Conservation (phyloP, 2,797 vertebrate species). For the Coregonus ussuriensis region DNA sequence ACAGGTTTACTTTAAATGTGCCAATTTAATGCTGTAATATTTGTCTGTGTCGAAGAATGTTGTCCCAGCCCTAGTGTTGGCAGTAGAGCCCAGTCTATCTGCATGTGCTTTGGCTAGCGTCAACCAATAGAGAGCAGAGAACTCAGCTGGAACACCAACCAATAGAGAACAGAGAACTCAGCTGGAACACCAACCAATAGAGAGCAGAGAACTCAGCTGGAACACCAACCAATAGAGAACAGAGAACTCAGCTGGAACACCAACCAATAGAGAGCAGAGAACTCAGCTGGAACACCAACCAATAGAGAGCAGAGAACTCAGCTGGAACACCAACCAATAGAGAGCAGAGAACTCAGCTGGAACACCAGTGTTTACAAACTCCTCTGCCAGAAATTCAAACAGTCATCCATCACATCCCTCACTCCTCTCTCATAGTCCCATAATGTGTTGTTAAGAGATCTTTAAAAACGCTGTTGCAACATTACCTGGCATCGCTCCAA, state of each 20-base stretch:
- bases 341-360: neutral
- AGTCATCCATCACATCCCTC: neutral
- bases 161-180: too few species aligned
- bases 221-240: too few species aligned
- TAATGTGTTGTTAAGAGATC: neutral
- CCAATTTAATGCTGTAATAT: neutral
- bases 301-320: too few species aligned
- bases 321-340: too few species aligned
- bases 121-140: too few species aligned
- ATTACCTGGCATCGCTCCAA: slow-evolving; percentile 2
- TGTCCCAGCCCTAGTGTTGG: neutral
- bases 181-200: too few species aligned
- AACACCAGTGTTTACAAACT: slow-evolving; percentile 4
- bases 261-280: too few species aligned
- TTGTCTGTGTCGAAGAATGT: neutral
- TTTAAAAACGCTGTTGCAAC: neutral
- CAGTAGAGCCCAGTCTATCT: neutral
- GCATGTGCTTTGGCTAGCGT: neutral
- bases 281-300: too few species aligned
- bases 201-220: too few species aligned
- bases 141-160: too few species aligned
- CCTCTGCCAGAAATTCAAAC: slow-evolving; percentile 1
- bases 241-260: too few species aligned
- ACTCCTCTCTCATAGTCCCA: neutral
- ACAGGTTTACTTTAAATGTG: neutral